Evolutionary conservation across 1,140 invertebrate genomes (phyloP).

Genomic region (Nylanderia fulva): DNA sequence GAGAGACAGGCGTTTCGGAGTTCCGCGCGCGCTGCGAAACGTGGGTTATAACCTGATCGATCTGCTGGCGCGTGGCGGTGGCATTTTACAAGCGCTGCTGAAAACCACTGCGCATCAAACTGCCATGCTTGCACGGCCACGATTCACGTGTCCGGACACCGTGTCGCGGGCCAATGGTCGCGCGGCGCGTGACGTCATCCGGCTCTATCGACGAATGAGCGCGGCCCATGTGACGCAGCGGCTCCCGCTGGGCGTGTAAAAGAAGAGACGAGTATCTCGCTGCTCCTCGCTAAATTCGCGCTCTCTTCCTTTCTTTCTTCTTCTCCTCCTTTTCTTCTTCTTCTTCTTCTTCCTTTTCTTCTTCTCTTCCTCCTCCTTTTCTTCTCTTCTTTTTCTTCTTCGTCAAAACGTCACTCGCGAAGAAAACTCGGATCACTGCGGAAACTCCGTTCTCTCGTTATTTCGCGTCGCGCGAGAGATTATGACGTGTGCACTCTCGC

Average conservation of each 20-base stretch:
- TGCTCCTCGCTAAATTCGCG: too few relatives aligned
- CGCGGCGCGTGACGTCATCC: conserved; percentile 82
- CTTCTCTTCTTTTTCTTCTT: too few relatives aligned
- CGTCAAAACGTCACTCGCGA: too few relatives aligned
- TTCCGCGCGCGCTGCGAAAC: conserved; percentile 69
- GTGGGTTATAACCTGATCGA: conserved; percentile 84
- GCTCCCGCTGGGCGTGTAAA: conserved; percentile 78
- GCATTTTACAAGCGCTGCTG: conserved; percentile 84
- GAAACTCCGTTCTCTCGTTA: too few relatives aligned
- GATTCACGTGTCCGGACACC: conserved; percentile 85
- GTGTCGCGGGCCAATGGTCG: conserved; percentile 79
- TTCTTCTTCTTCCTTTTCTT: too few relatives aligned
- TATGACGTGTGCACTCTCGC: too few relatives aligned
- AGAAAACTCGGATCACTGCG: too few relatives aligned
- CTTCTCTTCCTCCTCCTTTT: too few relatives aligned
- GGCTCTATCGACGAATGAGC: conserved; percentile 85
- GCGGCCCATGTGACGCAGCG: conserved; percentile 85
- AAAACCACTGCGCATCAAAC: conserved; percentile 85
- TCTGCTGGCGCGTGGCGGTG: conserved; percentile 85
- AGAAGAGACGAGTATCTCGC: too few relatives aligned
- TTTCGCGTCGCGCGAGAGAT: too few relatives aligned
- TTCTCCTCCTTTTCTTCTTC: too few relatives aligned
- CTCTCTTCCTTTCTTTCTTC: too few relatives aligned
- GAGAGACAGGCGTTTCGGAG: conserved; percentile 73
- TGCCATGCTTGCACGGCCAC: conserved; percentile 85